A percentile compares a stretch with the other conserved stretches of the same genome.
These are phyloP conservation scores for Micromesistius poutassou DNA, from an alignment of 2,797 vertebrate species.

Conservation along the genomic window DNA sequence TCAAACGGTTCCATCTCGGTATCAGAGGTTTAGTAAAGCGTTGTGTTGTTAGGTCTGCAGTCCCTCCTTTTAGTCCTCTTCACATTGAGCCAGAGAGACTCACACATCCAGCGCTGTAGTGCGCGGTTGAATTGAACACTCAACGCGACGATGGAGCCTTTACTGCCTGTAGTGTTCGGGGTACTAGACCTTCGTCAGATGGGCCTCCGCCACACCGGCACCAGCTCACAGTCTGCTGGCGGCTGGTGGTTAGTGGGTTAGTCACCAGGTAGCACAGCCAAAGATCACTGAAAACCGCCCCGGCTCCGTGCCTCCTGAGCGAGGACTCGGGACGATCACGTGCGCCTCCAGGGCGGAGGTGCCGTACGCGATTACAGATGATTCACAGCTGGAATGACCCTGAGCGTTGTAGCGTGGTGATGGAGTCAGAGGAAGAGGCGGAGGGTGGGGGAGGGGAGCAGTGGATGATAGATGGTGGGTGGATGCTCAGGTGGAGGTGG, in stretches of 20 bases:
- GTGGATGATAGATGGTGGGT: constrained; percentile 41
- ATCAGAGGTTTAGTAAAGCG: not conserved
- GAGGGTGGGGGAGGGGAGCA: not conserved
- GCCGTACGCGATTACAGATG: constrained; percentile 68
- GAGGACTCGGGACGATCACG: constrained; percentile 60
- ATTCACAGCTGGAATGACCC: constrained; percentile 20
- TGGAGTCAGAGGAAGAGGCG: constrained; percentile 12
- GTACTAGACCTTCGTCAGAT: not conserved
- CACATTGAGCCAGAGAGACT: not conserved
- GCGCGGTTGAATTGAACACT: too few species aligned
- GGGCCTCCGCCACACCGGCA: not conserved
- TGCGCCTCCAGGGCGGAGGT: constrained; percentile 71
- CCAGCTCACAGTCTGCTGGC: not conserved
- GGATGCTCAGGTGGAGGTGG: constrained; percentile 57
- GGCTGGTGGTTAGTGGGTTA: not conserved
- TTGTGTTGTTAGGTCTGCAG: not conserved
- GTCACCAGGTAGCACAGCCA: not conserved
- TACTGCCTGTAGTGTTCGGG: not conserved
- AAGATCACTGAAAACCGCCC: constrained; percentile 42
- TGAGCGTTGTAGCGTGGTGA: constrained; percentile 5
- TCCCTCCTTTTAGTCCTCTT: not conserved
- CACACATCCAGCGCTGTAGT: not conserved
- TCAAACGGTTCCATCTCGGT: not conserved
- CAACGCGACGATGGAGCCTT: too few species aligned
- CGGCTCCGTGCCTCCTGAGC: constrained; percentile 58